phyloP scores from a whole-genome alignment of 2,113 vertebrate genomes.

The Stomatorhinus ivindoensis region DNA sequence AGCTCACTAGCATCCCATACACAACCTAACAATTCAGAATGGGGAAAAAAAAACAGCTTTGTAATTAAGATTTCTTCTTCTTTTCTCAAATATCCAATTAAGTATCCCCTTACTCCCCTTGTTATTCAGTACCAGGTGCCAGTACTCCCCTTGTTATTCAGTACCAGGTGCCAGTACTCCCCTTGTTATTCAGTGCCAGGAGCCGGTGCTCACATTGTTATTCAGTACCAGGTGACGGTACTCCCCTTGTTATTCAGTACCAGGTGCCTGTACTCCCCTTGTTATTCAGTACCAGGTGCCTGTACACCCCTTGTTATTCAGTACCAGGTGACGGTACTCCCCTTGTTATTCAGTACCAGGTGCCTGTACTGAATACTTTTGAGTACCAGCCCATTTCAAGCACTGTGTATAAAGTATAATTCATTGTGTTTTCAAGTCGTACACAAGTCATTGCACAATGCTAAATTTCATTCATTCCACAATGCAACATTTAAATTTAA shows the following conservation, averaged over 20 bases:
- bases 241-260: too few species aligned
- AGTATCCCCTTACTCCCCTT: too few species aligned
- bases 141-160: too few species aligned
- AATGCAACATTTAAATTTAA: neutral
- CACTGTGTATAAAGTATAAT: neutral
- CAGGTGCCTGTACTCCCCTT: too few species aligned
- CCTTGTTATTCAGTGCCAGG: too few species aligned
- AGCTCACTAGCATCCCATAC: slow-evolving; percentile 85
- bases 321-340: neutral
- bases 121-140: too few species aligned
- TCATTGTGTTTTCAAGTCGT: neutral
- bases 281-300: too few species aligned
- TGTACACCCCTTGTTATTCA: neutral
- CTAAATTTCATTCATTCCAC: neutral
- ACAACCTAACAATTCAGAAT: slow-evolving; percentile 68
- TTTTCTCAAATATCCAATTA: neutral
- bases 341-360: neutral
- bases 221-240: neutral
- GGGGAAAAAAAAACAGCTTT: neutral
- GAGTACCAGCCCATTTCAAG: neutral
- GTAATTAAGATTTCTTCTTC: neutral
- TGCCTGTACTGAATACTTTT: neutral
- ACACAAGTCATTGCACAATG: neutral
- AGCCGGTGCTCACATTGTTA: neutral
- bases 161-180: too few species aligned